A percentile compares a stretch with the other conserved stretches of the same genome.
phyloP scores from a whole-genome alignment of 2,888 invertebrate species.

The Ellobium chinense region DNA sequence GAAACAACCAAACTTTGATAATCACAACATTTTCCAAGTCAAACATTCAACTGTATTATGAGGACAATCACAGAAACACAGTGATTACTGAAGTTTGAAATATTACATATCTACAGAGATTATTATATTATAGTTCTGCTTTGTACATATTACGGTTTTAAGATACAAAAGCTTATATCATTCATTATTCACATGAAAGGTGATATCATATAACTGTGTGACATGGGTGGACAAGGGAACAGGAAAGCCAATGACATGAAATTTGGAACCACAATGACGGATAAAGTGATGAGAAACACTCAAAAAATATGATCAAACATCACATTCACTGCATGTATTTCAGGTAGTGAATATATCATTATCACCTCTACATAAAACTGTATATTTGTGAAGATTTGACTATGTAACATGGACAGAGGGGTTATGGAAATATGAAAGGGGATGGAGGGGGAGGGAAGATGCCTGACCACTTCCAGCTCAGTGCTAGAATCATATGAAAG shows the following conservation, averaged over 20 bases:
- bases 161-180: neutral
- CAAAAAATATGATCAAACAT: too few species aligned
- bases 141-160: neutral
- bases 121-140: conserved; percentile 26
- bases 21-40: neutral
- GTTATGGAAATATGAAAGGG: too few species aligned
- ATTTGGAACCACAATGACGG: too few species aligned
- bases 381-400: neutral
- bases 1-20: too few species aligned
- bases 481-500: too few species aligned
- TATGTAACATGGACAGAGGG: neutral
- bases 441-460: too few species aligned
- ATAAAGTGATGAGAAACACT: too few species aligned
- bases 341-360: neutral
- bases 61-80: conserved; percentile 29
- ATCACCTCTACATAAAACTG: neutral
- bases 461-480: too few species aligned
- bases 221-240: too few species aligned
- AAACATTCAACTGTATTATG: conserved; percentile 1
- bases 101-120: conserved; percentile 21
- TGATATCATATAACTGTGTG: neutral
- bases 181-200: neutral
- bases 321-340: too few species aligned
- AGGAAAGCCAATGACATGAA: neutral
- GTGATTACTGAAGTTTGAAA: neutral